Conservation (phyloP, 2,888 invertebrate species). For the Drosophila cyrtoloma region DNA sequence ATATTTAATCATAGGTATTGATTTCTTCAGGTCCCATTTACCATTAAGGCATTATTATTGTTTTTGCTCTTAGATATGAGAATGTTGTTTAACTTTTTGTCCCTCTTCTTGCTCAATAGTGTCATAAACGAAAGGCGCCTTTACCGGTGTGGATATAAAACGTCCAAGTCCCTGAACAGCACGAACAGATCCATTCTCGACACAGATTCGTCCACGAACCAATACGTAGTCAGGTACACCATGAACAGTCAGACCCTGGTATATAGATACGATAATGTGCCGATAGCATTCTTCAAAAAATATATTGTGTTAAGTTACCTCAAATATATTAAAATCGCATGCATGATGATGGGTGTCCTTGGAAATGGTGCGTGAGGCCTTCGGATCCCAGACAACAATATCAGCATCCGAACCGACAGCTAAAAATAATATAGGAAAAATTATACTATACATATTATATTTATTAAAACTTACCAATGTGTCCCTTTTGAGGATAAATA, state of each 20-base stretch:
- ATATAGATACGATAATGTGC: no score
- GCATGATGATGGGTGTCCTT: conserved; percentile 96
- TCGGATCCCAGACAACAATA: conserved; percentile 97
- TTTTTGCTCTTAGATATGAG: conserved; percentile 68
- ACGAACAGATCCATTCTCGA: conserved; percentile 95
- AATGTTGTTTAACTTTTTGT: conserved; percentile 58
- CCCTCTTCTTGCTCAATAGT: conserved; percentile 59
- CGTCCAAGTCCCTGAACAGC: conserved; percentile 96
- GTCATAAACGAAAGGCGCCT: conserved; percentile 91
- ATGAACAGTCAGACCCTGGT: conserved; percentile 92
- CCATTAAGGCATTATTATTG: conserved; percentile 87
- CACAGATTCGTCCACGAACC: conserved; percentile 95
- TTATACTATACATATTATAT: not conserved
- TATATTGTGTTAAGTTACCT: conserved; percentile 82
- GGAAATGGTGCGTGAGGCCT: conserved; percentile 93
- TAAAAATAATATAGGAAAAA: not conserved
- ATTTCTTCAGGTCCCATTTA: conserved; percentile 93
- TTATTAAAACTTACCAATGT: conserved; percentile 87
- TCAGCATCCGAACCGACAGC: conserved; percentile 97
- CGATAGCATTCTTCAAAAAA: not conserved
- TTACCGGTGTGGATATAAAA: conserved; percentile 92
- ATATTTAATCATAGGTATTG: conserved; percentile 84
- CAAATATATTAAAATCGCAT: conserved; percentile 98
- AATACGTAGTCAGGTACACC: conserved; percentile 97
- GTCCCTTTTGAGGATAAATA: conserved; percentile 97